A percentile compares a stretch with the other conserved stretches of the same genome.
Conservation (phyloP, 2,113 vertebrate genomes). For the Neotoma lepida region DNA sequence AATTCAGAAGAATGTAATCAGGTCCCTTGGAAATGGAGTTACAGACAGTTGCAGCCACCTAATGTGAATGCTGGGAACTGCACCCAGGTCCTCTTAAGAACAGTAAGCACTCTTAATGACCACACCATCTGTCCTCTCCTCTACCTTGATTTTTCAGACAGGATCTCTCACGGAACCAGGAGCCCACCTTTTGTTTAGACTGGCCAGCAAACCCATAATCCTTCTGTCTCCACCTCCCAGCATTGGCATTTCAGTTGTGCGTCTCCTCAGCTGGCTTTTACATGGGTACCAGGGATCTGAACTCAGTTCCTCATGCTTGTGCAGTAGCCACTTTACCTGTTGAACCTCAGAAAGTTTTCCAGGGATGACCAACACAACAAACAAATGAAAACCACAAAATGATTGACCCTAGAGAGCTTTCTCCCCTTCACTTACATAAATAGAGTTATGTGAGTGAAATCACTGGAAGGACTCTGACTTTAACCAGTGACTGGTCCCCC, state of each 20-base stretch:
- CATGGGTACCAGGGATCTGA: background rate
- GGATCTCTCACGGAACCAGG: background rate
- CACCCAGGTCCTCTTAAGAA: background rate
- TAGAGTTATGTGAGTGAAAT: background rate
- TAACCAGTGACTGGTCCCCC: background rate
- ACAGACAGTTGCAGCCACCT: background rate
- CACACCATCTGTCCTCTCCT: background rate
- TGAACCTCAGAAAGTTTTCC: conserved; percentile 16
- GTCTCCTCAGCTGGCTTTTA: background rate
- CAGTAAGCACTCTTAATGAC: background rate
- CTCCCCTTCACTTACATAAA: background rate
- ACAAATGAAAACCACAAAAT: background rate
- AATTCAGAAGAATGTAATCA: background rate
- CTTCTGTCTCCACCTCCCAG: background rate
- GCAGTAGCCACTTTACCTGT: background rate
- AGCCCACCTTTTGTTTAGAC: background rate
- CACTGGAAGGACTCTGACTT: background rate
- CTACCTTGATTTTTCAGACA: background rate
- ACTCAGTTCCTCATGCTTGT: background rate
- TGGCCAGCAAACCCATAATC: background rate
- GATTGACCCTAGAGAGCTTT: background rate
- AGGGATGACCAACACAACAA: conserved; percentile 4
- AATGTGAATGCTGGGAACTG: background rate
- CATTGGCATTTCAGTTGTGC: background rate
- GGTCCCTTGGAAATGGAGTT: background rate